Percentiles rank a stretch among this genome's conserved stretches.
Evolutionary conservation across 2,797 vertebrate genomes (phyloP).

Genomic region (Myotis vivesi): DNA sequence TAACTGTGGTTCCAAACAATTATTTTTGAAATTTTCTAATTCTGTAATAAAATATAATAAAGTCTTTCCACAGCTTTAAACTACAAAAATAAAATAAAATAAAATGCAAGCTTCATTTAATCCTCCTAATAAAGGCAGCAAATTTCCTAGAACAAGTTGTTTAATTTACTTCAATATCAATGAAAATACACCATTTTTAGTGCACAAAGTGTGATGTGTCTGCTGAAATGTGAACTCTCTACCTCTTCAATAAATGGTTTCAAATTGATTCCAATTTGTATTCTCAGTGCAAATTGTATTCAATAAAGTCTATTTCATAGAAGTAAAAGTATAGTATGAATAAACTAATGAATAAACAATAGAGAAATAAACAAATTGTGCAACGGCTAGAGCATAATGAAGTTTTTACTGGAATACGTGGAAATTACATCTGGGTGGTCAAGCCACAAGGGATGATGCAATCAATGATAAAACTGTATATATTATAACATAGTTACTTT

Average conservation of each 20-base stretch:
- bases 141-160: neutral
- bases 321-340: slow-evolving; percentile 4
- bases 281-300: neutral
- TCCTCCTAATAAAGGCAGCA: neutral
- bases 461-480: neutral
- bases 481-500: neutral
- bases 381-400: neutral
- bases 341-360: neutral
- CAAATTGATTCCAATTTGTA: neutral
- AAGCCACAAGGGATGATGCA: neutral
- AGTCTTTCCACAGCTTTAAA: slow-evolving; percentile 45
- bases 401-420: slow-evolving; percentile 31
- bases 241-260: neutral
- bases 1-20: slow-evolving; percentile 56
- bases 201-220: neutral
- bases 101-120: neutral
- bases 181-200: neutral
- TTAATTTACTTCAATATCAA: neutral
- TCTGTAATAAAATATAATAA: slow-evolving; percentile 75
- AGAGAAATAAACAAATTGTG: slow-evolving; percentile 2
- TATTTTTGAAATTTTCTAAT: slow-evolving; percentile 68
- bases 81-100: neutral
- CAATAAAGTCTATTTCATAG: neutral
- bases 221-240: neutral
- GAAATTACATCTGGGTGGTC: slow-evolving; percentile 20